Base-by-base conservation (phyloP, 2,797 vertebrate species). In the Bradypodion ventrale region DNA sequence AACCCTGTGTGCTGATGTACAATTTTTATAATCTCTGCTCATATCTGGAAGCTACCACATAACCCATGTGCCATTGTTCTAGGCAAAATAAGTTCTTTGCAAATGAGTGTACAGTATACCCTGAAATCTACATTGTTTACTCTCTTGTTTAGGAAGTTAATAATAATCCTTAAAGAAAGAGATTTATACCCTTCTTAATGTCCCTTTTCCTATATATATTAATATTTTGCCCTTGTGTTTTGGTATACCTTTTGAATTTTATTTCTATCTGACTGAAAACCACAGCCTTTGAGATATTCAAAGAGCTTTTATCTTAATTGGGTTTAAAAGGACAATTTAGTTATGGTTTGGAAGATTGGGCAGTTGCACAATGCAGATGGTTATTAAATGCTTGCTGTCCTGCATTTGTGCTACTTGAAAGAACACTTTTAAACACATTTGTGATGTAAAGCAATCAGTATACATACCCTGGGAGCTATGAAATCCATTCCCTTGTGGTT, bases 221-320 rank as follows among this genome's bases (percentile, higher is more conserved):
- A 32, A 21, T 46, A 29, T 56, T 70, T 72, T 78, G 76, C 10
- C 13, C 46, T 46, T 68, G 60, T 70, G 15, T 46, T 59, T 78
- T n/a, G 10, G 21, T 62, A 78, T 25, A 62, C 23, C 42, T 85
- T 72, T 1, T 5, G 65, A 88, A 75, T 72, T 82, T 86, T 92
- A 68, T 59, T 60, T 25, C 23, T 3, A 0, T 40, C 2, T 72
- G 44, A 72, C 75, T 82, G 68, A 83, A n/a, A 81, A 83, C 79
- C 37, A 75, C 80, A 80, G 42, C 13, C 23, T 35, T 52, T 78
- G 49, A 77, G 72, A 88, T 79, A 62, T 2, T 0, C 63, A 46
- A 44, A 56, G 80, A 62, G 82, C 69, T 88, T 82, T 74, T 81
- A 56, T 84, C 59, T 80, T 87, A 76, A 76, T 84, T 63, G 66